These are phyloP conservation scores for Linyphia triangularis DNA, from an alignment of 2,888 invertebrate species.

Conservation along the genomic window DNA sequence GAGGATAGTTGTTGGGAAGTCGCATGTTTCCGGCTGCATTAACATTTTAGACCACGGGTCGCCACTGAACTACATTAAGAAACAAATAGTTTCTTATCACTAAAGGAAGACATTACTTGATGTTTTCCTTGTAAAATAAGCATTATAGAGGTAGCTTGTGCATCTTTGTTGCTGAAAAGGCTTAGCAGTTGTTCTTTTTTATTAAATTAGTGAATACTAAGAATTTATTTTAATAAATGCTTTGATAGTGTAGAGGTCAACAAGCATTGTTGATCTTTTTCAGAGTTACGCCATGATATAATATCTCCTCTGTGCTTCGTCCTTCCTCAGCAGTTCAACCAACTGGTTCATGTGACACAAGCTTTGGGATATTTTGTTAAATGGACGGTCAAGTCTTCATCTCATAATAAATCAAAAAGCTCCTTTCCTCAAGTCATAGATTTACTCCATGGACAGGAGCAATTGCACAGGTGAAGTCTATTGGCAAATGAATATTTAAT, in stretches of 20 bases:
- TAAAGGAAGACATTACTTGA: too few relatives aligned
- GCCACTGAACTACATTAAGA: too few relatives aligned
- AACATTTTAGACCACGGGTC: too few relatives aligned
- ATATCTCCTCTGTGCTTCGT: slow-evolving; percentile 77
- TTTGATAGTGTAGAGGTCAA: neutral
- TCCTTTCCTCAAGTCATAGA: slow-evolving; percentile 57
- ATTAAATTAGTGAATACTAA: too few relatives aligned
- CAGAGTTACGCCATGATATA: slow-evolving; percentile 58
- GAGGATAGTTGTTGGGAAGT: too few relatives aligned
- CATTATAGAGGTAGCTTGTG: too few relatives aligned
- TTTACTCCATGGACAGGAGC: slow-evolving; percentile 39
- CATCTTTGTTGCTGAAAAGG: too few relatives aligned
- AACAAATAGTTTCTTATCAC: too few relatives aligned
- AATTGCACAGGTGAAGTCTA: slow-evolving; percentile 7
- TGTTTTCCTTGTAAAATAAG: too few relatives aligned
- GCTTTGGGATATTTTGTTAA: slow-evolving; percentile 76
- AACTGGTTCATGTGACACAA: slow-evolving; percentile 78
- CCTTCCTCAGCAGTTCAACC: slow-evolving; percentile 78
- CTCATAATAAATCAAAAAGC: neutral
- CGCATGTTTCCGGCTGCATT: too few relatives aligned
- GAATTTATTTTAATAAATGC: neutral
- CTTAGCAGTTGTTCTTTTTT: too few relatives aligned
- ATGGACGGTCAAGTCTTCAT: slow-evolving; percentile 75
- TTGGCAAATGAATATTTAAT: too few relatives aligned
- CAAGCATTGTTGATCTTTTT: neutral